Evolutionary conservation across 2,888 invertebrate species (phyloP).

Genomic region (Steromphala cineraria): DNA sequence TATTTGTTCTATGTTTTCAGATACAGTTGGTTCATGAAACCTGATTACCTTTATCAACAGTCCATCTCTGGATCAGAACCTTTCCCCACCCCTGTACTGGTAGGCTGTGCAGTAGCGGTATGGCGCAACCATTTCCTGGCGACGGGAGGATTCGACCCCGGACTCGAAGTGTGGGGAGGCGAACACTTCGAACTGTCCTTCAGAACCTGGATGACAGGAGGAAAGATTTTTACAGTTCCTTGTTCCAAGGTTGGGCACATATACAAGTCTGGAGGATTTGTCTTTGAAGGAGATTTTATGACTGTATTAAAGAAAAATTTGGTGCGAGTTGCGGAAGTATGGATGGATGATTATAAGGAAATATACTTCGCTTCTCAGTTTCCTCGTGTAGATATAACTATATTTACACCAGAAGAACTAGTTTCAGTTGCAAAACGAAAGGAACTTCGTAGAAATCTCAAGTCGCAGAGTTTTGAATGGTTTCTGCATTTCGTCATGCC

Average conservation of each 20-base stretch:
- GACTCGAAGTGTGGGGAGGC: constrained; percentile 99
- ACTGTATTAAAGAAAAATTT: constrained; percentile 25
- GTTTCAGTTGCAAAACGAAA: background rate
- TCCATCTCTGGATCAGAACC: constrained; percentile 14
- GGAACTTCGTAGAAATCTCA: background rate
- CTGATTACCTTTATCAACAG: constrained; percentile 3
- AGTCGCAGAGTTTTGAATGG: background rate
- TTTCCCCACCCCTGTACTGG: constrained; percentile 27
- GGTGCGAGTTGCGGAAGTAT: constrained; percentile 32
- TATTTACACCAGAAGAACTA: background rate
- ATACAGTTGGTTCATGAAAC: constrained; percentile 27
- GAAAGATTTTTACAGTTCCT: constrained; percentile 38
- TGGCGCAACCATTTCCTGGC: constrained; percentile 92
- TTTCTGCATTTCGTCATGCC: background rate
- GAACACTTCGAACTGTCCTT: constrained; percentile 97
- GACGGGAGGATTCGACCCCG: constrained; percentile 96
- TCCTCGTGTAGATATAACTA: background rate
- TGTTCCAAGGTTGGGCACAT: constrained; percentile 48
- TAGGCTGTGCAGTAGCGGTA: constrained; percentile 97
- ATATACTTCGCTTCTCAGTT: constrained; percentile 10
- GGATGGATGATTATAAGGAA: constrained; percentile 35
- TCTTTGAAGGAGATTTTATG: background rate
- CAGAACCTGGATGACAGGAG: constrained; percentile 78
- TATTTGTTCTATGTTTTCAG: too few species aligned
- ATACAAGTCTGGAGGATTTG: constrained; percentile 35